Conservation (phyloP, 2,888 invertebrate species). For the Caenorhabditis sp. region DNA sequence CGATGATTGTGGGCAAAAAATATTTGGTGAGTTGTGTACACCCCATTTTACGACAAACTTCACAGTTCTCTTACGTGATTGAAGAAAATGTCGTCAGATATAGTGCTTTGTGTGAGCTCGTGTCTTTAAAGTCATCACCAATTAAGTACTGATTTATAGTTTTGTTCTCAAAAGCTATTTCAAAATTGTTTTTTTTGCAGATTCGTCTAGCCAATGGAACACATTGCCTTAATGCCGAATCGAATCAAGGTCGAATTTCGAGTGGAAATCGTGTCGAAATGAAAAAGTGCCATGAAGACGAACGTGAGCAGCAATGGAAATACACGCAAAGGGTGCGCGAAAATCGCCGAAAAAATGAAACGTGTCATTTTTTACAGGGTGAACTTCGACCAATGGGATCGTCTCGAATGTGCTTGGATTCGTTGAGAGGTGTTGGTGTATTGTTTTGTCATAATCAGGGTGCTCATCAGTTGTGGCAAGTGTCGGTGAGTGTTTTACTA, state of each 20-base stretch:
- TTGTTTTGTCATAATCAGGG: constrained; percentile 92
- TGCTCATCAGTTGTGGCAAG: constrained; percentile 88
- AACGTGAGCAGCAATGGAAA: constrained; percentile 45
- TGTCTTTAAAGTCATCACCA: neutral
- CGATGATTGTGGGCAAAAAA: constrained; percentile 39
- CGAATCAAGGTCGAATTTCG: constrained; percentile 37
- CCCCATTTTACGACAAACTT: neutral
- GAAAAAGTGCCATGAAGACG: constrained; percentile 27
- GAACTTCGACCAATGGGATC: constrained; percentile 85
- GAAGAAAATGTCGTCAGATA: no score
- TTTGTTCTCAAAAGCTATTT: no score
- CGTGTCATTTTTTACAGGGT: constrained; percentile 72
- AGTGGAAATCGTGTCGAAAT: constrained; percentile 44
- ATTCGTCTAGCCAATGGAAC: constrained; percentile 45
- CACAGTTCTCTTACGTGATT: no score
- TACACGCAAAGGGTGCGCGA: constrained; percentile 31
- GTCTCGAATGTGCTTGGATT: constrained; percentile 83
- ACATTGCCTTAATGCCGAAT: constrained; percentile 49
- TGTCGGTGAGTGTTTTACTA: constrained; percentile 47
- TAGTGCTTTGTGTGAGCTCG: neutral
- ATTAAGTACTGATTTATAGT: neutral
- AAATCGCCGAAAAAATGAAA: neutral
- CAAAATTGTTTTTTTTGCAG: constrained; percentile 26
- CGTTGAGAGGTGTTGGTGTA: constrained; percentile 78
- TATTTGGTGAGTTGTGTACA: constrained; percentile 43